Percentiles rank a stretch among this genome's conserved stretches.
Conservation (phyloP, 2,113 vertebrate species). For the Notiomystis cincta region DNA sequence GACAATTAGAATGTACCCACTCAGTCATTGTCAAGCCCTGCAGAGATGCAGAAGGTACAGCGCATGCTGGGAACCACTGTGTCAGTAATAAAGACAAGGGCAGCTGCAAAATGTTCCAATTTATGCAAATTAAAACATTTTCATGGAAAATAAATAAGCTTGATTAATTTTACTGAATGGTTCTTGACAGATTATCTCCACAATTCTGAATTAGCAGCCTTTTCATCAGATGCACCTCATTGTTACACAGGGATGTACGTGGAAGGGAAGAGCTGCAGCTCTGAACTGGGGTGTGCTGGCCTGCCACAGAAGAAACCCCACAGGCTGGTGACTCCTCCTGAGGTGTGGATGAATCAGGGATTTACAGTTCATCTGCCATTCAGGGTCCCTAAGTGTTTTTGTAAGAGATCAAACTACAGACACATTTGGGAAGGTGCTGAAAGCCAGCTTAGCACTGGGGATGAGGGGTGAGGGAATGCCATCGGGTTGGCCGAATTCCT, state of each 20-base stretch:
- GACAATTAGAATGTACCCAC: conserved; percentile 55
- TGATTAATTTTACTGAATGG: conserved; percentile 40
- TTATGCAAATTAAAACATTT: conserved; percentile 66
- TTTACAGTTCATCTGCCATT: neutral
- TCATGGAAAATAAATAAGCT: conserved; percentile 56
- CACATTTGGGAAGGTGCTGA: neutral
- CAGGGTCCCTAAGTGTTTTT: neutral
- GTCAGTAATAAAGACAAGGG: conserved; percentile 41
- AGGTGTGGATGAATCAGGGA: neutral
- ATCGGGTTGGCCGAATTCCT: neutral
- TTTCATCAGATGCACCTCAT: neutral
- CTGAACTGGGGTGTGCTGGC: neutral
- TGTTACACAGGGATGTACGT: neutral
- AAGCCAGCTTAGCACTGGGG: neutral
- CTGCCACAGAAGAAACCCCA: neutral
- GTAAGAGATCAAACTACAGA: neutral
- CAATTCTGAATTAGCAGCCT: conserved; percentile 5
- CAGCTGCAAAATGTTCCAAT: conserved; percentile 57
- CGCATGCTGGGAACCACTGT: conserved; percentile 4
- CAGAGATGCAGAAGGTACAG: conserved; percentile 44
- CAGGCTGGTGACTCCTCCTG: neutral
- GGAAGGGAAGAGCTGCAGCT: neutral
- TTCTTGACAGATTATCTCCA: conserved; percentile 33
- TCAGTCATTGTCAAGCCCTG: conserved; percentile 57
- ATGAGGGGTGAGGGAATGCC: neutral